Evolutionary conservation across 2,113 vertebrate species (phyloP), one percentile per base, ranked within the genome.

Genomic region (Serinus canaria): DNA sequence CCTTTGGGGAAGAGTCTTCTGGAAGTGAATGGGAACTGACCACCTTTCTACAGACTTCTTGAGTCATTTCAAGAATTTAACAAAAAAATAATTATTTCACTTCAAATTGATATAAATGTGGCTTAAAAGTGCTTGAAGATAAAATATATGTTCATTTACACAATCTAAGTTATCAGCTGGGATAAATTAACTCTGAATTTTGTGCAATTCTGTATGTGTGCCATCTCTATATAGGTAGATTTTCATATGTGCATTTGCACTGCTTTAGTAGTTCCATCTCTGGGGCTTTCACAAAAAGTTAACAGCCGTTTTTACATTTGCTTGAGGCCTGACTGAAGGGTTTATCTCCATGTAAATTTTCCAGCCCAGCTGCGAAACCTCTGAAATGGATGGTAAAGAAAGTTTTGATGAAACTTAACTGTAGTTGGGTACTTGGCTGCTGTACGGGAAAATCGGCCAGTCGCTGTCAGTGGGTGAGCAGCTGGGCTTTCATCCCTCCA

Each of bases 391-490:
- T 81, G 58, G 28, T 66, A 77, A 74, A 74, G 74, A 67, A 92
- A 69, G 8, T 55, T 80, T 56, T 90, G 60, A 37, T 14, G 23
- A 64, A 89, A 86, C 25, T 44, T 85, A 30, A 41, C 37, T 49
- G 10, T 35, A 83, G 74, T 22, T 66, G 55, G 50, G 68, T 69
- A 47, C 39, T 76, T 28, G 0, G 1, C 11, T 53, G 47, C 39
- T 74, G 63, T n/a, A 52, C 68, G 49, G 58, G 66, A 95, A 96
- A 95, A 94, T 87, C 77, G 44, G 37, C 47, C 73, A 70, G 43
- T 76, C 0, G 4, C 82, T 97, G 87, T 89, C 89, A 72, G 55
- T 73, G 88, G 39, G 35, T 67, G 62, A 95, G 73, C 58, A 56
- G 80, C 10, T 0, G 1, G 58, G 72, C 72, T 92, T 94, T 76